Evolutionary conservation across 1,140 invertebrate genomes (phyloP), one percentile per base, ranked within the genome.

Genomic region (Drosophila bifasciata): DNA sequence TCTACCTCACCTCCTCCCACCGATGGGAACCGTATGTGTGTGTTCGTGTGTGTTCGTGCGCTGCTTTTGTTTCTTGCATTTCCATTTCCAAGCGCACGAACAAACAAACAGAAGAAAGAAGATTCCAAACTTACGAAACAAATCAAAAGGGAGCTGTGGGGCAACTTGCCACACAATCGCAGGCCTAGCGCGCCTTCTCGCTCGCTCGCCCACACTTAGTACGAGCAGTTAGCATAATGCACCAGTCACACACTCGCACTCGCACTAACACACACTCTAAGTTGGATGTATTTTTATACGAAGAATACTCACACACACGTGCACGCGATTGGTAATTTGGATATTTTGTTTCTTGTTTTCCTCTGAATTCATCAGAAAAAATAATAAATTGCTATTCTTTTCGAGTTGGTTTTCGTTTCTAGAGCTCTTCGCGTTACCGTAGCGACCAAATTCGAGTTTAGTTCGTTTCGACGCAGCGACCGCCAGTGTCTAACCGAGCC

Each of bases 121-220:
- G 53, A 70, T 52, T 71, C 32, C 67, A 52, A 58, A 62, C 55
- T 58, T 46, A 61, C 51, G 44, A 23, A 62, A 72, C 32, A 52
- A 41, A 56, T 49, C 17, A 36, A 60, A 60, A 41, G 43, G 46
- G 74, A 59, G 32, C 32, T 36, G 32, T 13, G 32, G 32, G 32
- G 32, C 78, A 46, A 43, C 71, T 78, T 85, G 81, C 81, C 80
- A 80, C 68, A 81, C 77, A 69, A 71, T 74, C 64, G 70, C 71
- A 56, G 64, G 70, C 72, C 72, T 67, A 57, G 68, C 57, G 8
- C 15, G 50, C 70, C 75, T 70, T 64, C 60, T 75, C 61, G 62
- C 80, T 68, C 64, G 64, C 62, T 63, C 76, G 76, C 76, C 78
- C 61, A 57, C 69, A 59, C 59, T 86, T 51, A 72, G 67, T 70